Evolutionary conservation across 2,888 invertebrate species (phyloP).

Genomic region (Temnothorax unifasciatus): DNA sequence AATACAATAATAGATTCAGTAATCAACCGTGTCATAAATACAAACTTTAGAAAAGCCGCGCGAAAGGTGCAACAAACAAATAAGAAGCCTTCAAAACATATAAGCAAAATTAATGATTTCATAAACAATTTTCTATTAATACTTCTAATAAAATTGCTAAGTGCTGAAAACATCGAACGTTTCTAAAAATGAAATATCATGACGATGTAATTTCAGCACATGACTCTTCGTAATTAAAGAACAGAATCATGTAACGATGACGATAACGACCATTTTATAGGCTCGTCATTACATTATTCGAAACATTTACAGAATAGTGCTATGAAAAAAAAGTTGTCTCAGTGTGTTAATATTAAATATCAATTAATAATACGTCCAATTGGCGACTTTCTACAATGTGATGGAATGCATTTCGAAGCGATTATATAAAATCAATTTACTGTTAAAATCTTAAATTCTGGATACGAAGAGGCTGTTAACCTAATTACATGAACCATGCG

Average conservation of each 20-base stretch:
- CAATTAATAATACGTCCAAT: not conserved
- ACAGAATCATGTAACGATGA: not conserved
- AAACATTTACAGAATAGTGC: not conserved
- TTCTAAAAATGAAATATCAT: not conserved
- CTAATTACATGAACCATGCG: slow-evolving; percentile 62
- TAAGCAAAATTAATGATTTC: not conserved
- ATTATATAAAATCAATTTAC: not conserved
- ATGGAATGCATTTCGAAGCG: not conserved
- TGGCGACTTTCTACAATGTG: not conserved
- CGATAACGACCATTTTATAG: not conserved
- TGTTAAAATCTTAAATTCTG: slow-evolving; percentile 40
- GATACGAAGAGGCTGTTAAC: slow-evolving; percentile 57
- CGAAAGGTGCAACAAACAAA: not conserved
- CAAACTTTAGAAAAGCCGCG: not conserved
- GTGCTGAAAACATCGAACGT: not conserved
- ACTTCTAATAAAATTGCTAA: not conserved
- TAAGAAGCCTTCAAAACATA: not conserved
- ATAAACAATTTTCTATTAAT: not conserved
- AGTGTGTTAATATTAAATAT: slow-evolving; percentile 12
- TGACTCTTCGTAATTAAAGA: not conserved
- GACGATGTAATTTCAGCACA: not conserved
- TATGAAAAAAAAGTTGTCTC: not conserved
- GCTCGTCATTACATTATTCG: not conserved
- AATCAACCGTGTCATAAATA: not conserved
- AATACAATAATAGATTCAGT: not conserved